Base-by-base conservation (phyloP, 2,113 vertebrate species). In the Callopanchax toddi region DNA sequence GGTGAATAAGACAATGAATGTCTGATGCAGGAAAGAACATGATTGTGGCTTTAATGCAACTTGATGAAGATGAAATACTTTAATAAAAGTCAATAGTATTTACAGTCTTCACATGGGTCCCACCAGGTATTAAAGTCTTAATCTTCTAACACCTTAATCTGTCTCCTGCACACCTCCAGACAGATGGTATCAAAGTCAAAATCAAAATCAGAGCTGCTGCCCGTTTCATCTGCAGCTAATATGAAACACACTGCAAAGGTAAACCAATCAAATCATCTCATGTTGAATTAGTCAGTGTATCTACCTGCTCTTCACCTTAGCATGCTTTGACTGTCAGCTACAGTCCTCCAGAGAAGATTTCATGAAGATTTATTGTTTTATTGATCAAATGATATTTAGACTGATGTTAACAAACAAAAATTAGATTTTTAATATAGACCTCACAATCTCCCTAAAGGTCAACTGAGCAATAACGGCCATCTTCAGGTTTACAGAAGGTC, bases 391-490 rank as follows among this genome's bases (percentile, higher is more conserved):
- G n/a, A n/a, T n/a, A n/a, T n/a, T n/a, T n/a, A n/a, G n/a, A n/a
- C n/a, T n/a, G n/a, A n/a, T n/a, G n/a, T n/a, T n/a, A n/a, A n/a
- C n/a, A n/a, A n/a, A n/a, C n/a, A n/a, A n/a, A n/a, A n/a, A 1
- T 52, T 65, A 1, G 15, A 57, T 72, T 76, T 53, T 58, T 21
- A 58, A 52, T 78, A 66, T 44, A 57, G 69, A 59, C 39, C 39
- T 18, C 26, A 11, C 18, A 43, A 45, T 75, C 57, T 64, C 3
- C 25, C 12, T 59, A 63, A 86, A 87, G 68, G 84, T 82, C 67
- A 74, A 5, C 42, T 63, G 36, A n/a, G 50, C 59, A 68, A 69
- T 48, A 50, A 51, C 10, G 44, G 63, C 46, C 34, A 12, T 44
- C 11, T 13, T 23, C 11, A 42, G 53, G 59, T 76, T 76, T 60